Evolutionary conservation across 2,888 invertebrate species (phyloP).

Genomic region (Macaria liturata): DNA sequence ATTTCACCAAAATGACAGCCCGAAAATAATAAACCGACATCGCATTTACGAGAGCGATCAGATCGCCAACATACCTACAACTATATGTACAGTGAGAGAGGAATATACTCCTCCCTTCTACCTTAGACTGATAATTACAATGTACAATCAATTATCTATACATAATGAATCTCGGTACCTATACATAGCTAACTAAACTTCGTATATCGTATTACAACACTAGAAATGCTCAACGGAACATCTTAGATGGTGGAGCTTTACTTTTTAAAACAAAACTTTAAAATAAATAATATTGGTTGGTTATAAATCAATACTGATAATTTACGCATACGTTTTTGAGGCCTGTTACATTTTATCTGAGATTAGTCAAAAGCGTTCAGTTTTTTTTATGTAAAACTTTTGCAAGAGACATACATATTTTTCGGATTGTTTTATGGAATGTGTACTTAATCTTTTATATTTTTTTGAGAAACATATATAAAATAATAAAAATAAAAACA

Average conservation of each 20-base stretch:
- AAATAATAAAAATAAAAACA: too few relatives aligned
- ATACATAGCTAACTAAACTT: conserved; percentile 48
- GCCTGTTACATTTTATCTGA: too few relatives aligned
- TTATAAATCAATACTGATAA: too few relatives aligned
- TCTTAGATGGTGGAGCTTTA: conserved; percentile 45
- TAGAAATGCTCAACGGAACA: conserved; percentile 51
- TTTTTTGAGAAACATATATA: too few relatives aligned
- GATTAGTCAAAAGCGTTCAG: too few relatives aligned
- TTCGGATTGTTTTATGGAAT: too few relatives aligned
- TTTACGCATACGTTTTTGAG: too few relatives aligned
- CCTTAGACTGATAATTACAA: conserved; percentile 39
- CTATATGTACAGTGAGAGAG: conserved; percentile 76
- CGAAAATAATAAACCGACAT: conserved; percentile 38
- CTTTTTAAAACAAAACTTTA: conserved; percentile 16
- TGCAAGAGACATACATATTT: too few relatives aligned
- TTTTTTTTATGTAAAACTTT: too few relatives aligned
- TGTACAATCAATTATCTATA: conserved; percentile 67
- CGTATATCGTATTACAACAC: conserved; percentile 47
- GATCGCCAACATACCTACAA: conserved; percentile 54
- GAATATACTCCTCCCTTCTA: conserved; percentile 33
- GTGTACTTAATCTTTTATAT: too few relatives aligned
- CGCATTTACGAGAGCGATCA: conserved; percentile 49
- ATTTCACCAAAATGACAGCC: too few relatives aligned
- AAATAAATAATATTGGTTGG: too few relatives aligned
- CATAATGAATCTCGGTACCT: conserved; percentile 53